Percentiles rank a stretch among this genome's conserved stretches.
Evolutionary conservation across 2,888 invertebrate species (phyloP).

Genomic region (Matsumyia berberina): DNA sequence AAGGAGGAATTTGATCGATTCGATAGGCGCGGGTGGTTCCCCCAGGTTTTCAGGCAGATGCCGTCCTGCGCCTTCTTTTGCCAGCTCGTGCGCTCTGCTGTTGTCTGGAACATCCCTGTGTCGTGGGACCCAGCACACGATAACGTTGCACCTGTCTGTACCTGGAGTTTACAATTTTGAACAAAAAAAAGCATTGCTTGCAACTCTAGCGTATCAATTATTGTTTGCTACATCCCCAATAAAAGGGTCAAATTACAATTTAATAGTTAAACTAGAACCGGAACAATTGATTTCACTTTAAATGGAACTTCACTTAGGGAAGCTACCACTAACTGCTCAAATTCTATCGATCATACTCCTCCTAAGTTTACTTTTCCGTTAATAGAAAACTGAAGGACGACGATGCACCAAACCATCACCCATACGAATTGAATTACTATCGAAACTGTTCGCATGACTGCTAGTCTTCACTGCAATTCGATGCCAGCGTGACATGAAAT

Average conservation of each 20-base stretch:
- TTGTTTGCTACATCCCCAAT: background rate
- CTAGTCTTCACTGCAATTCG: conserved; percentile 38
- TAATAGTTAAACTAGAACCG: background rate
- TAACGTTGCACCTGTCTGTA: too few relatives aligned
- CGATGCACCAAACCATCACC: conserved; percentile 44
- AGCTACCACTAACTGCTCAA: conserved; percentile 18
- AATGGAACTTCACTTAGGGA: conserved; percentile 7
- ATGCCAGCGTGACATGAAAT: conserved; percentile 23
- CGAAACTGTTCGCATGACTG: conserved; percentile 54
- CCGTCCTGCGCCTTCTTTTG: too few relatives aligned
- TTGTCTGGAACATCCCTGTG: too few relatives aligned
- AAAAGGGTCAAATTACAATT: background rate
- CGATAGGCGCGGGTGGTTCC: too few relatives aligned
- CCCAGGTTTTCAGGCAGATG: too few relatives aligned
- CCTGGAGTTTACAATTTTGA: too few relatives aligned
- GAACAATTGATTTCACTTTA: background rate
- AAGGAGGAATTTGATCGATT: too few relatives aligned
- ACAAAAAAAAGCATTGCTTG: too few relatives aligned
- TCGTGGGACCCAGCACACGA: too few relatives aligned
- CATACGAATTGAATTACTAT: conserved; percentile 66
- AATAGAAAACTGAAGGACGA: conserved; percentile 18
- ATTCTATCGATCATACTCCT: conserved; percentile 41
- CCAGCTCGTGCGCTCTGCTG: too few relatives aligned
- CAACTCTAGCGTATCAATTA: too few relatives aligned
- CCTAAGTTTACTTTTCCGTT: conserved; percentile 25